A percentile compares a stretch with the other conserved stretches of the same genome.
Conservation (phyloP, 2,888 invertebrate species). For the Arge pagana region DNA sequence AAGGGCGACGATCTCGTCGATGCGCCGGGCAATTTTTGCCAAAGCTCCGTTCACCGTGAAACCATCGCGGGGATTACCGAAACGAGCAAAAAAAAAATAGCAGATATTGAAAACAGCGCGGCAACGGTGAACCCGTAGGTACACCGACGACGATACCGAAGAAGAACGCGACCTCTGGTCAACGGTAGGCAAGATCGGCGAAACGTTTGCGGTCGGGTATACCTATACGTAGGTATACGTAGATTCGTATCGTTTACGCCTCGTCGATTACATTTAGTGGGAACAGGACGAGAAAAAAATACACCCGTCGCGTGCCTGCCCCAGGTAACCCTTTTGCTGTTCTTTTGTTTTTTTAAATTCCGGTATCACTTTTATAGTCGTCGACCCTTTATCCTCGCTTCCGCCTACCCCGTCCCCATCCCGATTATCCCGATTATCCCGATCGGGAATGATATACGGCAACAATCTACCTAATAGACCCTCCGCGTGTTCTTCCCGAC, state of each 20-base stretch:
- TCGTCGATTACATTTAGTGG: slow-evolving; percentile 23
- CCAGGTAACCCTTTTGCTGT: slow-evolving; percentile 4
- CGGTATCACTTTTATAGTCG: slow-evolving; percentile 20
- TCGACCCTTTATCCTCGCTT: slow-evolving; percentile 15
- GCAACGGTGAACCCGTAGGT: not conserved
- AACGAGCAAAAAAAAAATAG: too few species aligned
- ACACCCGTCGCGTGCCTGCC: slow-evolving; percentile 18
- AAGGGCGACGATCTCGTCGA: not conserved
- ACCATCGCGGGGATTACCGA: too few species aligned
- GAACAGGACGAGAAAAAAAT: slow-evolving; percentile 23
- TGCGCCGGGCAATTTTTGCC: not conserved
- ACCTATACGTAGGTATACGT: slow-evolving; percentile 12
- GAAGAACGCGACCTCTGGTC: too few species aligned
- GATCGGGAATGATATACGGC: slow-evolving; percentile 11
- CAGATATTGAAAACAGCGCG: not conserved
- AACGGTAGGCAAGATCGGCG: too few species aligned
- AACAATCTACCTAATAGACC: slow-evolving; percentile 21
- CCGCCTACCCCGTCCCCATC: slow-evolving; percentile 2
- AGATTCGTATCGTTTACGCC: slow-evolving; percentile 26
- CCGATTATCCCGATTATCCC: too few species aligned
- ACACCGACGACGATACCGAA: not conserved
- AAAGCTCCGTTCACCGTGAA: not conserved
- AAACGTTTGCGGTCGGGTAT: slow-evolving; percentile 16
- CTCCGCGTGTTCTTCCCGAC: slow-evolving; percentile 10
- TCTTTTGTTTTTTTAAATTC: slow-evolving; percentile 16